Conservation (phyloP, 2,113 vertebrate species). For the Aplodontia rufa region DNA sequence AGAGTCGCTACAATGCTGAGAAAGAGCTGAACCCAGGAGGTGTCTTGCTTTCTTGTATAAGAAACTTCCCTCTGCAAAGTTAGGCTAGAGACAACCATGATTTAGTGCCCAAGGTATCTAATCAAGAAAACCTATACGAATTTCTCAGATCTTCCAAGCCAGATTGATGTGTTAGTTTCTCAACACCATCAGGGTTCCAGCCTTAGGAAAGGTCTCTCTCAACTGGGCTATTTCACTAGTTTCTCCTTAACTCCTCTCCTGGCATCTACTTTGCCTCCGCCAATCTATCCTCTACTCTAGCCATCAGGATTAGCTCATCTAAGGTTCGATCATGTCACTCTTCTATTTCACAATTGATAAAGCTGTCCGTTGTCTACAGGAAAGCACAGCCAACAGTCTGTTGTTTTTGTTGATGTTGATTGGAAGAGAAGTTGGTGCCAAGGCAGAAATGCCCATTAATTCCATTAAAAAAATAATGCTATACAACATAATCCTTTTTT, state of each 20-base stretch:
- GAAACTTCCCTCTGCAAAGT: constrained; percentile 37
- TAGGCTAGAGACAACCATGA: background rate
- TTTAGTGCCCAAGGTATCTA: background rate
- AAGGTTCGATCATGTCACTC: background rate
- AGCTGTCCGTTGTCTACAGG: background rate
- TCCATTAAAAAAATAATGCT: background rate
- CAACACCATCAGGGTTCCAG: background rate
- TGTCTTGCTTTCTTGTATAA: background rate
- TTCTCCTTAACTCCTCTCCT: background rate
- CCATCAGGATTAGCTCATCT: background rate
- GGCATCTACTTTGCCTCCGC: background rate
- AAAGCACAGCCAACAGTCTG: background rate
- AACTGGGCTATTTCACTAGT: background rate
- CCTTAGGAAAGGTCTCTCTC: background rate
- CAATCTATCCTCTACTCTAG: background rate
- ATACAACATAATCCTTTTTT: too few relatives aligned
- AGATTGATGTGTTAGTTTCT: background rate
- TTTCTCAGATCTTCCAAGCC: background rate
- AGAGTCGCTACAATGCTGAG: background rate
- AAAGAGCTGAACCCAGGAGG: background rate
- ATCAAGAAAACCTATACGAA: background rate
- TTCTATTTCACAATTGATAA: background rate
- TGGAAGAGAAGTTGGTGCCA: background rate
- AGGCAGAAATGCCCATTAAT: background rate
- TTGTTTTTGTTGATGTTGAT: background rate